phyloP scores from a whole-genome alignment of 2,797 vertebrate species.

The Allochrocebus solatus region DNA sequence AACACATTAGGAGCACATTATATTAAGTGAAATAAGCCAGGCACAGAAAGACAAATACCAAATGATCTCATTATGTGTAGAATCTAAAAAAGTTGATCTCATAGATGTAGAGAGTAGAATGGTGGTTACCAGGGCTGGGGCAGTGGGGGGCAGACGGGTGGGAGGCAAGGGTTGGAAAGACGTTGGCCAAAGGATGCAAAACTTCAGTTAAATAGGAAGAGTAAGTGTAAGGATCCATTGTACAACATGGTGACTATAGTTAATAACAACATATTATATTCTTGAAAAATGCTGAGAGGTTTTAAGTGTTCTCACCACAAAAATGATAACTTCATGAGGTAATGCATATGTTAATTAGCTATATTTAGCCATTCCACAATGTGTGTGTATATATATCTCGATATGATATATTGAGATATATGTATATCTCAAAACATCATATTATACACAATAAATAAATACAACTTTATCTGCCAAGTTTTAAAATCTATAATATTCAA shows the following conservation, averaged over 20 bases:
- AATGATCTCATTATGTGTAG: neutral
- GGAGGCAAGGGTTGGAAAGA: too few relatives aligned
- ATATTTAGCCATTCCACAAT: neutral
- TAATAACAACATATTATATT: neutral
- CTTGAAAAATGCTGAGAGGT: neutral
- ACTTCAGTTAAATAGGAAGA: neutral
- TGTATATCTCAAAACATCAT: neutral
- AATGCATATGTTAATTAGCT: neutral
- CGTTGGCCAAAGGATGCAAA: neutral
- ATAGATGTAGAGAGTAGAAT: neutral
- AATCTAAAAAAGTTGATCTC: neutral
- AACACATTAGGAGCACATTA: neutral
- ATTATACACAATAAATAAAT: neutral
- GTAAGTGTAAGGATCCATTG: neutral
- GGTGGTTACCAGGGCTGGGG: neutral
- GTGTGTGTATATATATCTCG: neutral
- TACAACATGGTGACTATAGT: neutral
- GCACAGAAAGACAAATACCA: neutral
- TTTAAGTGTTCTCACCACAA: neutral
- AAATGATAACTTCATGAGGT: neutral
- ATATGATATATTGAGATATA: too few relatives aligned
- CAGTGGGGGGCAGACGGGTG: fast-evolving
- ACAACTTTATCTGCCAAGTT: neutral
- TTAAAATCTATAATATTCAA: neutral
- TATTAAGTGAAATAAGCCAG: neutral